Base-by-base conservation (phyloP, 2,797 vertebrate genomes). In the Halcyon smyrnensis region DNA sequence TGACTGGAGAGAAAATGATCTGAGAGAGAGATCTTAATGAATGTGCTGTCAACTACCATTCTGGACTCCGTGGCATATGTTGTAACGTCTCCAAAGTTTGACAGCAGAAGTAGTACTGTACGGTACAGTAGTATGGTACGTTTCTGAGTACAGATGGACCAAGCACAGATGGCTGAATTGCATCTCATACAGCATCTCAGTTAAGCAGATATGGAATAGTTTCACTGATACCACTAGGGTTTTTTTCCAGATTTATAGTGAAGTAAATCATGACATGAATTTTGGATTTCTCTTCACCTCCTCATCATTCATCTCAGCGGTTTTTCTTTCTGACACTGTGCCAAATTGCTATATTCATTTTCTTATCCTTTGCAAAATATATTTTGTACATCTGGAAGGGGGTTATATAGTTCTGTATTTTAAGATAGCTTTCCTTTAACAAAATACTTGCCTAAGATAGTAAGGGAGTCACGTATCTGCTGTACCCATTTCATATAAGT, bases 121-220 rank as follows among this genome's bases (percentile, higher is more conserved):
- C n/a, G 19, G 50, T 2, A 34, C 60, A 46, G 60, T 18, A n/a
- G 41, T 34, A 30, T 3, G 2, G 64, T 25, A 8, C 73, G 68
- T 63, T 15, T 19, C 75, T 25, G 24, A 77, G 68, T 87, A 50
- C 62, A 82, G 87, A 75, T 89, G 86, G 77, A 70, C 80, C 81
- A 89, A 86, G 80, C 69, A 75, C 95, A 93, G 89, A 83, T 93
- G 91, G 93, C 73, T 74, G 51, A 86, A 79, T 51, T 82, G 63
- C 50, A 88, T 84, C 73, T 76, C 77, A 32, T 59, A 56, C 84
- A 84, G 82, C 53, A 56, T 89, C 78, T 87, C 14, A 3, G 51
- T 85, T 94, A 56, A 90, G 77, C 75, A 96, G 84, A 87, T 88
- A 84, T 11, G 48, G 69, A 88, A 82, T 90, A 48, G 89, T 94